phyloP scores from a whole-genome alignment of 2,113 vertebrate genomes.

The Gnathochromis pfefferi region DNA sequence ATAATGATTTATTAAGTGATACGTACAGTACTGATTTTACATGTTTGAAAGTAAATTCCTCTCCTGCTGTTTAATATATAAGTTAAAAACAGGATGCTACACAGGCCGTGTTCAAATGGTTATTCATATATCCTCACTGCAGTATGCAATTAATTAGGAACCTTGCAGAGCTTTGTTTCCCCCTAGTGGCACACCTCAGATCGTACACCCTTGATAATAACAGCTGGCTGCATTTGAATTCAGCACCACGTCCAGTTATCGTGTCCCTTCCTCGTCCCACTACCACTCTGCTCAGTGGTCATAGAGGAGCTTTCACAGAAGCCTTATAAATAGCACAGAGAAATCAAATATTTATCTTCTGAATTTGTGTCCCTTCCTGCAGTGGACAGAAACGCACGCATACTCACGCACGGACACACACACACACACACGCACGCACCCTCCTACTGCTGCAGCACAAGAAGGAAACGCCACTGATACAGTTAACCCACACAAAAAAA shows the following conservation, averaged over 20 bases:
- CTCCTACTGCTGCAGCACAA: background rate
- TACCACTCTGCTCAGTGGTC: background rate
- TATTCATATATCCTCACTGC: background rate
- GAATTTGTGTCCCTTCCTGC: background rate
- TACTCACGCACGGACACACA: background rate
- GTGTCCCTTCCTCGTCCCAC: slow-evolving; percentile 14
- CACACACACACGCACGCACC: fast-evolving
- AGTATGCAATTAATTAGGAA: background rate
- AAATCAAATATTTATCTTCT: slow-evolving; percentile 56
- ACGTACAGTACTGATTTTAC: background rate
- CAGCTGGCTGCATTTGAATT: slow-evolving; percentile 18
- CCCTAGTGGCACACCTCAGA: slow-evolving; percentile 18
- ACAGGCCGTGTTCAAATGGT: background rate
- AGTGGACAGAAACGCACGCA: background rate
- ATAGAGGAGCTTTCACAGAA: slow-evolving; percentile 27
- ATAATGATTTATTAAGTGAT: background rate
- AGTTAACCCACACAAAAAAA: slow-evolving; percentile 69
- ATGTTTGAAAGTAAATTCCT: background rate
- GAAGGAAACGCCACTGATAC: slow-evolving; percentile 36
- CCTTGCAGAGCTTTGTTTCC: slow-evolving; percentile 34
- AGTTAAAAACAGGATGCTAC: background rate
- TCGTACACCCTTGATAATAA: background rate
- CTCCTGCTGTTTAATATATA: background rate
- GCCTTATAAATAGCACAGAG: slow-evolving; percentile 43
- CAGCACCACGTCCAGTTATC: background rate